A percentile compares a stretch with the other conserved stretches of the same genome.
Evolutionary conservation across 2,797 vertebrate species (phyloP).

Genomic region (Nothura maculosa): DNA sequence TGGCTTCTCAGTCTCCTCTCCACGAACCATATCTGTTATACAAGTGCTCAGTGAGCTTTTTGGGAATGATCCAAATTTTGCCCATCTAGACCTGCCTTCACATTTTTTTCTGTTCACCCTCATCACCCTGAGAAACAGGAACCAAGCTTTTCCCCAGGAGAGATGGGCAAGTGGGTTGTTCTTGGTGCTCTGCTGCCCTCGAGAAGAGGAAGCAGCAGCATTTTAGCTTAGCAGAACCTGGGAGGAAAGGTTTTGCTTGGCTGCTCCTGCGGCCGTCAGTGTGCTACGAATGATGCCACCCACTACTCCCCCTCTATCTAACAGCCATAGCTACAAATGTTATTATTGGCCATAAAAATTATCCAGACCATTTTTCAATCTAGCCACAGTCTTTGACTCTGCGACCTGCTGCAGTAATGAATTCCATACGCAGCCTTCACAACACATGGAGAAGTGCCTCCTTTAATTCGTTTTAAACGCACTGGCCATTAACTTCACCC

Average conservation of each 20-base stretch:
- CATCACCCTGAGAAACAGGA: background rate
- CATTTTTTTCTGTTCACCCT: background rate
- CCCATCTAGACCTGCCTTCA: no score
- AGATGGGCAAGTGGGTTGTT: background rate
- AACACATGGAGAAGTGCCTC: background rate
- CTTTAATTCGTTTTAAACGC: background rate
- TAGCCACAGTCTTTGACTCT: background rate
- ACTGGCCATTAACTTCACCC: background rate
- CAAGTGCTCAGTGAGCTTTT: background rate
- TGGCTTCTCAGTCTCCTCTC: background rate
- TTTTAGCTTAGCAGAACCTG: background rate
- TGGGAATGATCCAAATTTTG: background rate
- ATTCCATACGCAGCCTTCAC: background rate
- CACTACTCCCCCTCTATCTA: background rate
- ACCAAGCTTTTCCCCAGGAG: background rate
- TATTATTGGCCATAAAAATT: slow-evolving; percentile 7
- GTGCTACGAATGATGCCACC: background rate
- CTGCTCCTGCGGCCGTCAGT: background rate
- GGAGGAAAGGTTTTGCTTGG: background rate
- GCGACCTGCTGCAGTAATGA: slow-evolving; percentile 2
- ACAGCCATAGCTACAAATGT: background rate
- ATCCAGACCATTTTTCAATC: background rate
- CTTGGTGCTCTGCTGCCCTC: background rate
- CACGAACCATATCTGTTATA: background rate
- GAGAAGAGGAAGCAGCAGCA: background rate